Conservation (phyloP, 2,797 vertebrate species). For the Sphaeramia orbicularis region DNA sequence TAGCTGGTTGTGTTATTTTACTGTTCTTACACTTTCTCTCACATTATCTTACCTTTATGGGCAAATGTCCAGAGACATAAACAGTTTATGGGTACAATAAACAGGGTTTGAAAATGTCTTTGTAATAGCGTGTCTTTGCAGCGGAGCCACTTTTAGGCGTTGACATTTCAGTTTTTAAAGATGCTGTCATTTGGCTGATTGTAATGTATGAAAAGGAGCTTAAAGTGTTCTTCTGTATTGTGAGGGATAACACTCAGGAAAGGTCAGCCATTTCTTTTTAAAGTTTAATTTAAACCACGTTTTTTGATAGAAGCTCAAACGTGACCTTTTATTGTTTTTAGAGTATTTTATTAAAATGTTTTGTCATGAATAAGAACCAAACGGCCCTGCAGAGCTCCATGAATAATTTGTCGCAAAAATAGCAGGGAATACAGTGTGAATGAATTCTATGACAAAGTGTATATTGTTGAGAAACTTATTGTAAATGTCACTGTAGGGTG, state of each 20-base stretch:
- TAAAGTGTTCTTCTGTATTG: slow-evolving; percentile 1
- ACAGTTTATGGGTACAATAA: background rate
- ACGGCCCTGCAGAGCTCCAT: background rate
- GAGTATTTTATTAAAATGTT: background rate
- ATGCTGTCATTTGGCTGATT: slow-evolving; percentile 24
- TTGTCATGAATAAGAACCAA: background rate
- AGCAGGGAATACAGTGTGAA: too few relatives aligned
- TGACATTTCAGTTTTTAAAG: slow-evolving; percentile 7
- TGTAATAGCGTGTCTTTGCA: background rate
- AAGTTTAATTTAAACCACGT: slow-evolving; percentile 1
- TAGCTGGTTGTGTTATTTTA: slow-evolving; percentile 7
- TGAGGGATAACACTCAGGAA: slow-evolving; percentile 15
- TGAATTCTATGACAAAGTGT: too few relatives aligned
- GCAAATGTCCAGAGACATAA: background rate
- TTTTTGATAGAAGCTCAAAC: background rate
- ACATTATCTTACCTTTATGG: background rate
- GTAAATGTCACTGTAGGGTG: background rate
- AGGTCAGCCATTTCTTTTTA: slow-evolving; percentile 13
- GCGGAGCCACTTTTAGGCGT: background rate
- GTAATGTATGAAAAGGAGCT: slow-evolving; percentile 1
- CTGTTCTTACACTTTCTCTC: background rate
- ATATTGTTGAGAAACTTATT: background rate
- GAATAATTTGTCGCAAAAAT: background rate
- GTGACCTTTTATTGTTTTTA: slow-evolving; percentile 13
- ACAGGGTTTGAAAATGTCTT: background rate